phyloP scores from a whole-genome alignment of 2,113 vertebrate species.

The Vicugna pacos region DNA sequence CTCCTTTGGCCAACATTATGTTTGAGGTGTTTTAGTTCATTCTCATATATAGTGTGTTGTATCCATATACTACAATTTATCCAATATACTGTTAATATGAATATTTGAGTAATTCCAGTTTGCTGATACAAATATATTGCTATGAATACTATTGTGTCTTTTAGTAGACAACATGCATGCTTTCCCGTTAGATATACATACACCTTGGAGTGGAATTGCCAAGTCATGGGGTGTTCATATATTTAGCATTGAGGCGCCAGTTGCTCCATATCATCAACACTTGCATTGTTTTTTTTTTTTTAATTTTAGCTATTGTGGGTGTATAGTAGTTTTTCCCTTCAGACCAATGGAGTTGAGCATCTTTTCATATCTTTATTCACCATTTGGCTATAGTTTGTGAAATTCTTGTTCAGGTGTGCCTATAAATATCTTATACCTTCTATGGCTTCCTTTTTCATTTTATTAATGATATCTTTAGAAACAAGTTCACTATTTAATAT shows the following conservation, averaged over 20 bases:
- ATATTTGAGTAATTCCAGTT: background rate
- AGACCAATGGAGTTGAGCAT: background rate
- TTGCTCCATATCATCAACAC: background rate
- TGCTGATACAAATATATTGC: background rate
- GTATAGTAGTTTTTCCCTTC: background rate
- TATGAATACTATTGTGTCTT: background rate
- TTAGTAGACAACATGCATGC: background rate
- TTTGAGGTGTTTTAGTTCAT: background rate
- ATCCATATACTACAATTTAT: background rate
- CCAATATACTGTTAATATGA: background rate
- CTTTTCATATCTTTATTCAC: background rate
- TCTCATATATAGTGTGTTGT: background rate
- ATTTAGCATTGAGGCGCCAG: background rate
- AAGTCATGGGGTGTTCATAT: background rate
- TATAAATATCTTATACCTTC: background rate
- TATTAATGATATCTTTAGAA: background rate
- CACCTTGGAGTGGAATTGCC: background rate
- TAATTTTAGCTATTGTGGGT: background rate
- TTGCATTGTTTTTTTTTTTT: background rate
- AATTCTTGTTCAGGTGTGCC: background rate
- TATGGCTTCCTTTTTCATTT: background rate
- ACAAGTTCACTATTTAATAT: too few species aligned
- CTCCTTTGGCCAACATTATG: background rate
- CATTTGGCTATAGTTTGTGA: constrained; percentile 12
- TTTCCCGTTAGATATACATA: background rate